A percentile compares a stretch with the other conserved stretches of the same genome.
These are phyloP conservation scores for Drosophila kokeensis DNA, from an alignment of 2,888 invertebrate species.

Conservation along the genomic window DNA sequence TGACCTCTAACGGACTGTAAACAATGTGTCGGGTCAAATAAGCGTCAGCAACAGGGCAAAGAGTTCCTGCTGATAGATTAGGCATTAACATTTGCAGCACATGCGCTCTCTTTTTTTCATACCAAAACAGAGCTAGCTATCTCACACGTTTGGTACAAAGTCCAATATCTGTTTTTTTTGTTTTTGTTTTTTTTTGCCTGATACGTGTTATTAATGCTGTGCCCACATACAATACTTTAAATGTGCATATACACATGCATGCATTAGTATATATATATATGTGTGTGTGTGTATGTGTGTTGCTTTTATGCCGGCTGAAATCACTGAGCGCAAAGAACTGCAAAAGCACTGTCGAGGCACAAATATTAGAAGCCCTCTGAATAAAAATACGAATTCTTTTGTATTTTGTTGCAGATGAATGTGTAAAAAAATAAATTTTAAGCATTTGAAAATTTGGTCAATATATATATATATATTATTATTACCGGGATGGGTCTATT, in stretches of 20 bases:
- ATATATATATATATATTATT: background rate
- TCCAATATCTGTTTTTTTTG: slow-evolving; percentile 29
- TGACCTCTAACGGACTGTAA: slow-evolving; percentile 43
- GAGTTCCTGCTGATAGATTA: slow-evolving; percentile 26
- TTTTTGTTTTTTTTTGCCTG: slow-evolving; percentile 4
- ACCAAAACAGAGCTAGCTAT: background rate
- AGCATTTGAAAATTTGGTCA: background rate
- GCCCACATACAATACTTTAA: slow-evolving; percentile 6
- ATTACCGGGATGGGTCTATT: background rate
- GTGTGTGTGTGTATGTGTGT: background rate
- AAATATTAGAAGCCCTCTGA: background rate
- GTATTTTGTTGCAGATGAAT: background rate
- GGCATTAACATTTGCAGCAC: slow-evolving; percentile 5
- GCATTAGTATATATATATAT: background rate
- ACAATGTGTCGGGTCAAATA: slow-evolving; percentile 33
- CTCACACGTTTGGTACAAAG: slow-evolving; percentile 37
- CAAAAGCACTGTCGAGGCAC: background rate
- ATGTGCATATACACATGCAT: slow-evolving; percentile 8
- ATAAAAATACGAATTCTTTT: background rate
- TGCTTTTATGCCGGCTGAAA: slow-evolving; percentile 12
- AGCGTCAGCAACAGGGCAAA: slow-evolving; percentile 23
- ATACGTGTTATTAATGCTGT: slow-evolving; percentile 17
- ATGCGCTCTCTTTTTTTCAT: slow-evolving; percentile 43
- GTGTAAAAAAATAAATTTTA: background rate
- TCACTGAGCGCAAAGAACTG: background rate